Evolutionary conservation across 2,888 invertebrate genomes (phyloP).

Genomic region (Cephus pygmeus): DNA sequence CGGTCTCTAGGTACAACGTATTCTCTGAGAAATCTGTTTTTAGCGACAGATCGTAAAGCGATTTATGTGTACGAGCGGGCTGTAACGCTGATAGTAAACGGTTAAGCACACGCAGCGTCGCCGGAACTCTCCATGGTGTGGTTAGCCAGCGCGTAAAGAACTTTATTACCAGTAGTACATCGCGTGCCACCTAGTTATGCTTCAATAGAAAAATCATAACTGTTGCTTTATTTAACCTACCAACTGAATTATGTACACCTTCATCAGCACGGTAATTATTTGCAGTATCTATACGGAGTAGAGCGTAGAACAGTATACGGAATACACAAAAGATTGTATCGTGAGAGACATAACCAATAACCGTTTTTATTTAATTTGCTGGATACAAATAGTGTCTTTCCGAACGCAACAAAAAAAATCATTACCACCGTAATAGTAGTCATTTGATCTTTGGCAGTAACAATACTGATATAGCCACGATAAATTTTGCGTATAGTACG

Average conservation of each 20-base stretch:
- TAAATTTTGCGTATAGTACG: no score
- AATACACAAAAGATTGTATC: background rate
- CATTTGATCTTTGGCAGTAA: background rate
- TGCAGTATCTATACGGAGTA: background rate
- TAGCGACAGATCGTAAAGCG: conserved; percentile 65
- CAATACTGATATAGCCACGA: background rate
- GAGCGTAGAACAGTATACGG: background rate
- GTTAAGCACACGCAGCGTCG: conserved; percentile 45
- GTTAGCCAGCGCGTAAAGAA: conserved; percentile 60
- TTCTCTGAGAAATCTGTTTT: conserved; percentile 62
- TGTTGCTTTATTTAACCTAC: conserved; percentile 9
- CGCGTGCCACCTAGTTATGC: conserved; percentile 58
- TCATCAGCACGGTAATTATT: background rate
- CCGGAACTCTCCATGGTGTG: conserved; percentile 25
- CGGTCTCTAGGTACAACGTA: conserved; percentile 31
- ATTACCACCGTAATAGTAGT: background rate
- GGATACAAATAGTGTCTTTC: background rate
- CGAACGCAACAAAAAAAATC: background rate
- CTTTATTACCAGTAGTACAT: conserved; percentile 52
- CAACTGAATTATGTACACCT: background rate
- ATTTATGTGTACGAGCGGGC: conserved; percentile 60
- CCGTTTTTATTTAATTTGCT: background rate
- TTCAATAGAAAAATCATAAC: conserved; percentile 61
- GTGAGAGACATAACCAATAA: background rate
- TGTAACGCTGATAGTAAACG: conserved; percentile 62